Evolutionary conservation across 2,888 invertebrate genomes (phyloP).

Genomic region (Mythimna lalbum): DNA sequence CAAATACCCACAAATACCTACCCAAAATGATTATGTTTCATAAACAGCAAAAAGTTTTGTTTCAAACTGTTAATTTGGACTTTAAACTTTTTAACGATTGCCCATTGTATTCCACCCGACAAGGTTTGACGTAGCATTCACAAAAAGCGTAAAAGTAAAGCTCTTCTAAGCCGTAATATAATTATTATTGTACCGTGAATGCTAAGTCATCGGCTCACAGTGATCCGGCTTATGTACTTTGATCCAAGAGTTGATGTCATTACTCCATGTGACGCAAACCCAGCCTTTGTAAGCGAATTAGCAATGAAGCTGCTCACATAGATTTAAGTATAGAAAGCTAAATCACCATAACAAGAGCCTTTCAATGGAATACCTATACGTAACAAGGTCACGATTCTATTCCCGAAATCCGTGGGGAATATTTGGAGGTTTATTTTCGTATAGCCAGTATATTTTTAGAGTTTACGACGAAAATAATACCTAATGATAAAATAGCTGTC

Average conservation of each 20-base stretch:
- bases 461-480: conserved; percentile 11
- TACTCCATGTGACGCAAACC: conserved; percentile 53
- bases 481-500: conserved; percentile 13
- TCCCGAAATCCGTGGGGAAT: background rate
- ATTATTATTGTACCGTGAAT: conserved; percentile 40
- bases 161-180: conserved; percentile 24
- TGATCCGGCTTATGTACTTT: conserved; percentile 49
- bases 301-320: conserved; percentile 8
- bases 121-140: conserved; percentile 9
- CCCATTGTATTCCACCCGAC: conserved; percentile 3
- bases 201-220: conserved; percentile 32
- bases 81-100: conserved; percentile 13
- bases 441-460: conserved; percentile 10
- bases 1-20: too few relatives aligned
- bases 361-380: conserved; percentile 10
- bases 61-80: conserved; percentile 9
- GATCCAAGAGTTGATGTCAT: conserved; percentile 52
- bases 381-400: conserved; percentile 11
- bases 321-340: conserved; percentile 26
- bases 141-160: conserved; percentile 32
- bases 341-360: conserved; percentile 26
- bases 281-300: conserved; percentile 42
- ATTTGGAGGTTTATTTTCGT: conserved; percentile 37
- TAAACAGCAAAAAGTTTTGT: conserved; percentile 19
- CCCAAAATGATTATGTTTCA: background rate